phyloP scores from a whole-genome alignment of 2,113 vertebrate genomes.

The Cromileptes altivelis region DNA sequence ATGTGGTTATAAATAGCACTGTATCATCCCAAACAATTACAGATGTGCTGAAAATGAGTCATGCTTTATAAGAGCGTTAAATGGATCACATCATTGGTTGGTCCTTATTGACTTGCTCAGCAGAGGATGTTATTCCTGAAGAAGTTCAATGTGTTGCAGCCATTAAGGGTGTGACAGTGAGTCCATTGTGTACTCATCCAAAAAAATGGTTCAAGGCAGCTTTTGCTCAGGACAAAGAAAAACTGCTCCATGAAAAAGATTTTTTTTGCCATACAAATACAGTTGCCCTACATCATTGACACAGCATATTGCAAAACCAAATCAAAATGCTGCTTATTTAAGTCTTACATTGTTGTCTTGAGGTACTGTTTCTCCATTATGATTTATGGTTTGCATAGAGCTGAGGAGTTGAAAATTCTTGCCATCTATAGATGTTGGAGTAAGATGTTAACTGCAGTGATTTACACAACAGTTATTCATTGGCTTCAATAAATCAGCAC shows the following conservation, averaged over 20 bases:
- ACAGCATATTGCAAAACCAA: not conserved
- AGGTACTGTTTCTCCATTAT: constrained; percentile 1
- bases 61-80: constrained; percentile 8
- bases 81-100: constrained; percentile 32
- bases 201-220: not conserved
- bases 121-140: constrained; percentile 27
- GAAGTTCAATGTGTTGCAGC: constrained; percentile 2
- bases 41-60: constrained; percentile 12
- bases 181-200: constrained; percentile 27
- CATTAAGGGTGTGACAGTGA: constrained; percentile 28
- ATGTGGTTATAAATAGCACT: not conserved
- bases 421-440: constrained; percentile 50
- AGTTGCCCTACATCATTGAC: too few relatives aligned
- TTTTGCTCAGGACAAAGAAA: constrained; percentile 9
- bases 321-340: not conserved
- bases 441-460: constrained; percentile 66
- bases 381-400: constrained; percentile 59
- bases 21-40: not conserved
- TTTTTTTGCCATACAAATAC: not conserved
- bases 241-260: not conserved
- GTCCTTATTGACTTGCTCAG: constrained; percentile 6
- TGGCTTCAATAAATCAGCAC: constrained; percentile 77
- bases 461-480: constrained; percentile 57
- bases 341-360: constrained; percentile 8
- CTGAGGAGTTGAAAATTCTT: constrained; percentile 54